Conservation (phyloP, 2,113 vertebrate species). For the Bombycilla garrulus region DNA sequence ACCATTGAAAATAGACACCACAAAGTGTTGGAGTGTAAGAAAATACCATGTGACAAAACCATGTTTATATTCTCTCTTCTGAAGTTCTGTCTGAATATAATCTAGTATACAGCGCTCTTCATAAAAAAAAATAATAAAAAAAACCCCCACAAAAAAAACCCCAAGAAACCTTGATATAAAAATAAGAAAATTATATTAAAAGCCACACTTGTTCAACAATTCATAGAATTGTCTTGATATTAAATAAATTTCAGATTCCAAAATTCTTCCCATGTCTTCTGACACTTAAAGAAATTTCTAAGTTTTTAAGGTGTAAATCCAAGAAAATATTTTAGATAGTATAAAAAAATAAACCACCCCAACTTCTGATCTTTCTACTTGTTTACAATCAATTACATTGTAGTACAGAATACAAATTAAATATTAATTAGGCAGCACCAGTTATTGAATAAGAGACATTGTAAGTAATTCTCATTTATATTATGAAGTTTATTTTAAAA, state of each 20-base stretch:
- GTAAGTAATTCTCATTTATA: neutral
- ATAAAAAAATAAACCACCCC: accelerated
- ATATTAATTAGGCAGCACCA: neutral
- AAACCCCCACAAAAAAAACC: neutral
- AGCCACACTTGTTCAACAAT: neutral
- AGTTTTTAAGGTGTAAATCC: neutral
- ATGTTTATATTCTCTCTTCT: neutral
- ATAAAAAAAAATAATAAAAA: neutral
- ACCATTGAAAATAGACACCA: neutral
- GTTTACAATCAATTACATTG: neutral
- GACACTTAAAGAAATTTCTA: neutral
- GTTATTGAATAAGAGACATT: neutral
- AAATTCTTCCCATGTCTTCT: neutral
- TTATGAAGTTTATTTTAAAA: neutral
- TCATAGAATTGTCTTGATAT: neutral
- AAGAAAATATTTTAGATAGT: neutral
- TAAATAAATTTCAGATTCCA: neutral
- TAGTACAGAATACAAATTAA: neutral
- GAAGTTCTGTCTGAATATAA: neutral
- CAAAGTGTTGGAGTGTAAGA: neutral
- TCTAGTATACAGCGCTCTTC: accelerated
- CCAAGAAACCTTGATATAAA: neutral
- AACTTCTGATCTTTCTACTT: neutral
- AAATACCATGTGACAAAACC: neutral
- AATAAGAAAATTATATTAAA: neutral